These are phyloP conservation scores for Pseudomyrmex gracilis DNA, from an alignment of 1,140 invertebrate species.

Conservation along the genomic window DNA sequence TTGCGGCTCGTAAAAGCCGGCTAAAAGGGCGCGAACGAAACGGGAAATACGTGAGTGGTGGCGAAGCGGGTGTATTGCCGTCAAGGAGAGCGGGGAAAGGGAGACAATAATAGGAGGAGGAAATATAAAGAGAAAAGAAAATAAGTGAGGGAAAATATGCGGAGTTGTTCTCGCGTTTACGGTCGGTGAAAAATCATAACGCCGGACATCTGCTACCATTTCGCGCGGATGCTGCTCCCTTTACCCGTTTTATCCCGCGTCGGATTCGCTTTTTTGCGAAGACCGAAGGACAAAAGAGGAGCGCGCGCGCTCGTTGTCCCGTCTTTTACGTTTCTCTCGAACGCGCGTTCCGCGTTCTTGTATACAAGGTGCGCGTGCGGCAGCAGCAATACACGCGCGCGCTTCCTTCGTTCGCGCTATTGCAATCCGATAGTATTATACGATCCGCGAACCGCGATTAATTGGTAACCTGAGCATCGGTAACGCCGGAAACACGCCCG, in stretches of 20 bases:
- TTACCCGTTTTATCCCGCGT: background rate
- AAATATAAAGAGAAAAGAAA: constrained; percentile 34
- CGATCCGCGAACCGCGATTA: constrained; percentile 34
- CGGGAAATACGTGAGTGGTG: background rate
- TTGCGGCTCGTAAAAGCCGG: constrained; percentile 25
- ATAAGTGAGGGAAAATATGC: background rate
- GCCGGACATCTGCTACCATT: constrained; percentile 51
- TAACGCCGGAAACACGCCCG: background rate
- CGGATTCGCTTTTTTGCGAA: constrained; percentile 25
- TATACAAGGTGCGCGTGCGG: background rate
- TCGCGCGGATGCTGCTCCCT: background rate
- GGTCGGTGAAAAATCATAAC: constrained; percentile 43
- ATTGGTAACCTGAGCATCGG: constrained; percentile 55
- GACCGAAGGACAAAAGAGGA: background rate
- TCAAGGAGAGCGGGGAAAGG: too few species aligned
- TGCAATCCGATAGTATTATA: constrained; percentile 30
- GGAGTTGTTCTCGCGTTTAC: constrained; percentile 28
- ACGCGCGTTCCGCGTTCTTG: background rate
- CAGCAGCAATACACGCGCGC: background rate
- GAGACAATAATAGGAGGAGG: background rate
- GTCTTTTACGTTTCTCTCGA: background rate
- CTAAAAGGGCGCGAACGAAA: constrained; percentile 5
- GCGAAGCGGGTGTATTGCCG: background rate
- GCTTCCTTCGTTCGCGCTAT: constrained; percentile 20
- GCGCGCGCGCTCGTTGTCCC: constrained; percentile 2